Percentiles rank a stretch among this genome's conserved stretches.
Conservation (phyloP, 2,797 vertebrate genomes). For the Coilia nasus region DNA sequence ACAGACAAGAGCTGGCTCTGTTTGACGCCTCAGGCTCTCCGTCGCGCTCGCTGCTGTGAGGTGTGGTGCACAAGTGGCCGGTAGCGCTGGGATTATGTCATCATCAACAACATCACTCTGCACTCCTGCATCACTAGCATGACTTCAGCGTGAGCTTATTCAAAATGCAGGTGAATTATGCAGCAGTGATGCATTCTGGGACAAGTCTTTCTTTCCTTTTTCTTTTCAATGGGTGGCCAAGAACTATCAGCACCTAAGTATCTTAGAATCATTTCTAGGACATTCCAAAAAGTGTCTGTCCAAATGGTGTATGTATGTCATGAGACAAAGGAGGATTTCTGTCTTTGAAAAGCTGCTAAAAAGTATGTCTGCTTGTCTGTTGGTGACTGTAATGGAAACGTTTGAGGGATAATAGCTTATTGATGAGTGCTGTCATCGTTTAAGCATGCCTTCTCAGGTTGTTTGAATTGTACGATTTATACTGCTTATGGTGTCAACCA, state of each 20-base stretch:
- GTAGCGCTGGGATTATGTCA: conserved; percentile 29
- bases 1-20: conserved; percentile 34
- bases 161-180: conserved; percentile 22
- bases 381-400: neutral
- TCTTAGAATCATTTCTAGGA: neutral
- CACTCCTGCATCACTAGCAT: neutral
- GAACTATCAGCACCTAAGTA: neutral
- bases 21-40: conserved; percentile 29
- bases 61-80: conserved; percentile 37
- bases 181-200: neutral
- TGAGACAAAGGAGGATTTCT: neutral
- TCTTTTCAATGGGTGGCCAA: conserved; percentile 27
- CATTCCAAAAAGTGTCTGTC: conserved; percentile 1
- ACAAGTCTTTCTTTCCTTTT: neutral
- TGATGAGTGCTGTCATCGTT: neutral
- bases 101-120: conserved; percentile 31
- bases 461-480: neutral
- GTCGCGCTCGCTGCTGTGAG: conserved; percentile 30
- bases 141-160: neutral
- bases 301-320: neutral
- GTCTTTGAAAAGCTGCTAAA: neutral
- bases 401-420: neutral
- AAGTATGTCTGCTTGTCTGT: neutral
- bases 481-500: neutral
- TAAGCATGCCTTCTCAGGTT: neutral